Evolutionary conservation across 2,888 invertebrate genomes (phyloP).

Genomic region (Belgica antarctica): DNA sequence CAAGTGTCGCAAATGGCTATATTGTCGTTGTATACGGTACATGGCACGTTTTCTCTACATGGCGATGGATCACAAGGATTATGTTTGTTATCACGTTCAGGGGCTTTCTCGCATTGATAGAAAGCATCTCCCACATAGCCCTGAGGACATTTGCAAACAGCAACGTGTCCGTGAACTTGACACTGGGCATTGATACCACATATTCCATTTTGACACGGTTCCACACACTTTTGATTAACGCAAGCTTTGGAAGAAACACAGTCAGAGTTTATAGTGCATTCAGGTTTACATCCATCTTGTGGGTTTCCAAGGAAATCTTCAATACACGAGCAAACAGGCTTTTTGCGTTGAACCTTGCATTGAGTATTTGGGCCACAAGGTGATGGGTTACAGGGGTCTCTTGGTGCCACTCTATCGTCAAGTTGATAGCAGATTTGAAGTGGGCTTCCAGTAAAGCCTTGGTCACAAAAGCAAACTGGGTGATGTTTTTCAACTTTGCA

Average conservation of each 20-base stretch:
- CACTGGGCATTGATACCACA: slow-evolving; percentile 82
- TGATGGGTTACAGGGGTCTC: slow-evolving; percentile 69
- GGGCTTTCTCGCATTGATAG: slow-evolving; percentile 65
- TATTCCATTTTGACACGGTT: slow-evolving; percentile 70
- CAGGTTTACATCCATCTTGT: slow-evolving; percentile 70
- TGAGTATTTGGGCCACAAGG: slow-evolving; percentile 78
- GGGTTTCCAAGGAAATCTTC: slow-evolving; percentile 78
- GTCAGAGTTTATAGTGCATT: slow-evolving; percentile 80
- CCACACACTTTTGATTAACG: slow-evolving; percentile 69
- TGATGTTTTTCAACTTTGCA: slow-evolving; percentile 76
- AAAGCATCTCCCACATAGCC: slow-evolving; percentile 79
- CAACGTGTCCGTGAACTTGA: slow-evolving; percentile 74
- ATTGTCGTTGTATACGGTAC: slow-evolving; percentile 69
- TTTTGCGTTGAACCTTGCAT: slow-evolving; percentile 67
- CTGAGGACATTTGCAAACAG: slow-evolving; percentile 75
- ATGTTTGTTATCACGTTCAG: slow-evolving; percentile 61
- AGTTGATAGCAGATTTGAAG: slow-evolving; percentile 67
- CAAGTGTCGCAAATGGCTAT: slow-evolving; percentile 80
- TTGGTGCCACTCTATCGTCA: slow-evolving; percentile 55
- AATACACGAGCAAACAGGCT: slow-evolving; percentile 75
- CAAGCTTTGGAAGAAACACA: slow-evolving; percentile 74
- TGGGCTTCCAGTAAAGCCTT: slow-evolving; percentile 74
- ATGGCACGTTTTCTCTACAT: slow-evolving; percentile 67
- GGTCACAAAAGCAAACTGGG: slow-evolving; percentile 73
- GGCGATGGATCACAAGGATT: slow-evolving; percentile 76